A percentile compares a stretch with the other conserved stretches of the same genome.
These are phyloP conservation scores for Lasioglossum vierecki DNA, from an alignment of 2,888 invertebrate species.

Conservation along the genomic window DNA sequence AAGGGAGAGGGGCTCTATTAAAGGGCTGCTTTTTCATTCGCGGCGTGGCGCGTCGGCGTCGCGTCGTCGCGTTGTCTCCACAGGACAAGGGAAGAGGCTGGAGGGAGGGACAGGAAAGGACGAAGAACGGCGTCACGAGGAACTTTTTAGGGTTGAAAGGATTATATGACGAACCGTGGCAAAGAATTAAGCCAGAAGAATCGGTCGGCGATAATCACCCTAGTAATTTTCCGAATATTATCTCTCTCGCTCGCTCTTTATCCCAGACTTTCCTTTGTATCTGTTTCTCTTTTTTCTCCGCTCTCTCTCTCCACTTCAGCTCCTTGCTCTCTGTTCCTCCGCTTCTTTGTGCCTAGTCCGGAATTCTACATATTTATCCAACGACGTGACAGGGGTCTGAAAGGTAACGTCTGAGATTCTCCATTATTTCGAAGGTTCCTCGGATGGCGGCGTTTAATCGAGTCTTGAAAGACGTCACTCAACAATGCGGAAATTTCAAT, in stretches of 20 bases:
- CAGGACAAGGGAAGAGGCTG: slow-evolving; percentile 25
- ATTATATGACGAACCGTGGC: slow-evolving; percentile 69
- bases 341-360: not conserved
- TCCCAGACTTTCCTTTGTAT: slow-evolving; percentile 1
- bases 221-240: slow-evolving; percentile 71
- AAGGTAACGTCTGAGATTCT: slow-evolving; percentile 17
- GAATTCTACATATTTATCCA: not conserved
- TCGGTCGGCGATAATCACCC: slow-evolving; percentile 67
- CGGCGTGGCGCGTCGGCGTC: not conserved
- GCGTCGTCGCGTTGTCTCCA: slow-evolving; percentile 38
- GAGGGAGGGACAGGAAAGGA: not conserved
- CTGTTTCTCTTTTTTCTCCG: not conserved
- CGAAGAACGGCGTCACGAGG: slow-evolving; percentile 11
- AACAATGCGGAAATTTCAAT: slow-evolving; percentile 21
- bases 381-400: slow-evolving; percentile 2
- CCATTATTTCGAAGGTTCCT: slow-evolving; percentile 4
- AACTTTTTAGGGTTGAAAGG: slow-evolving; percentile 67
- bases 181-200: slow-evolving; percentile 59
- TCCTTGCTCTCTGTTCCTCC: not conserved
- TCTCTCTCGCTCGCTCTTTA: not conserved
- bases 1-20: slow-evolving; percentile 64
- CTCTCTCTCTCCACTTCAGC: not conserved
- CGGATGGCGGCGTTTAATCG: slow-evolving; percentile 16
- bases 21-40: slow-evolving; percentile 55
- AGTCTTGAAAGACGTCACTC: slow-evolving; percentile 18